Evolutionary conservation across 2,113 vertebrate species (phyloP).

Genomic region (Cyrtonyx montezumae): DNA sequence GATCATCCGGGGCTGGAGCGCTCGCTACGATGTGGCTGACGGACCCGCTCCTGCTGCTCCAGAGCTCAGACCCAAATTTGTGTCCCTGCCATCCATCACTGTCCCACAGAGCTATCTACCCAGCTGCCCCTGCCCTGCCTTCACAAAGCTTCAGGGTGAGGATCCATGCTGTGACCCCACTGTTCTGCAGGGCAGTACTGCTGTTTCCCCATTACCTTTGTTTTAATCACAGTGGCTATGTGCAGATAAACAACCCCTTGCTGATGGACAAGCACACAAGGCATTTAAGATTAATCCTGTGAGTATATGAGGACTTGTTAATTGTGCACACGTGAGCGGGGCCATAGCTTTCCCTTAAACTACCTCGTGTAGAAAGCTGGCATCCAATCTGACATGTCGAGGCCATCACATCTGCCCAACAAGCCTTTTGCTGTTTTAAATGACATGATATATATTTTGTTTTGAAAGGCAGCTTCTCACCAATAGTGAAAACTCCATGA

Average conservation of each 20-base stretch:
- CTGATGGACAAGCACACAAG: not conserved
- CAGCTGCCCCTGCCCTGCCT: not conserved
- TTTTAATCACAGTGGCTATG: not conserved
- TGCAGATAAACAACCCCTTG: not conserved
- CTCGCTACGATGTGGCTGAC: not conserved
- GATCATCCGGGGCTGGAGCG: not conserved
- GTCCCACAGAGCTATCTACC: not conserved
- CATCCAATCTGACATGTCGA: not conserved
- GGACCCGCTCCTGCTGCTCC: not conserved
- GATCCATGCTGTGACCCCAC: not conserved
- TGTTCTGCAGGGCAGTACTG: not conserved
- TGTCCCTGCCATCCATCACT: not conserved
- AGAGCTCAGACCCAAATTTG: not conserved
- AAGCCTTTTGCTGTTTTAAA: not conserved
- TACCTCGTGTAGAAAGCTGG: not conserved
- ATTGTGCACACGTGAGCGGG: not conserved
- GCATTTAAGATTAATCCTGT: not conserved
- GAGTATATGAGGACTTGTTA: not conserved
- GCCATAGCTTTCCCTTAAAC: not conserved
- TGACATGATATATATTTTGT: not conserved
- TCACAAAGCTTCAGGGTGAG: not conserved
- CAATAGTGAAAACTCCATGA: conserved; percentile 3
- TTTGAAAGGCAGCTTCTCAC: conserved; percentile 19
- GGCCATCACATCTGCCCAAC: not conserved
- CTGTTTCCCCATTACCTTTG: not conserved